Evolutionary conservation across 2,888 invertebrate genomes (phyloP), one percentile per base, ranked within the genome.

Genomic region (Hirtodrosophila duncani): DNA sequence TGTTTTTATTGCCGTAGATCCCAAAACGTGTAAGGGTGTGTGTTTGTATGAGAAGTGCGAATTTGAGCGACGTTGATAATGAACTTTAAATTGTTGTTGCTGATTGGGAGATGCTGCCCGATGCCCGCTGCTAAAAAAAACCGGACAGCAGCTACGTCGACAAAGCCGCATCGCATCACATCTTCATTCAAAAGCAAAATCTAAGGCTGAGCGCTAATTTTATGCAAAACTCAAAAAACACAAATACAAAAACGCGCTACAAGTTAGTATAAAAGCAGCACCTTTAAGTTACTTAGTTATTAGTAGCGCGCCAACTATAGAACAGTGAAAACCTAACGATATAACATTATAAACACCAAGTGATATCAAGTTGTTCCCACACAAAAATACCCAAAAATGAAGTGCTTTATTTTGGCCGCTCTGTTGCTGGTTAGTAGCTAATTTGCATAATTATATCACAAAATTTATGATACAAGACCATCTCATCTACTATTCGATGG

Each of bases 391-490:
- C 9, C 38, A 20, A 42, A 38, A 8, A 83, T 84, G 84, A 83
- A 83, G 79, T 79, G 67, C 66, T 67, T 75, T 43, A 61, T 81
- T 44, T 74, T 84, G 20, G 81, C 82, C 70, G 61, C 78, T 24
- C 58, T 83, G 37, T 42, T 83, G 67, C 71, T 83, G 83, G 83
- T 83, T 77, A 82, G 82, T 82, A 79, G 41, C 30, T 42, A 18
- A 46, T 49, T 26, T 56, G 48, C 56, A 56, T 46, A 58, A 62
- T 57, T 39, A 44, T 42, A 34, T 38, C 21, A 9, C 21, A 9
- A 26, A 50, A 48, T 57, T 61, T 61, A 61, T 43, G 33, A 50
- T 8, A n/a, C n/a, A n/a, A n/a, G n/a, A n/a, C n/a, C n/a, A n/a
- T n/a, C n/a, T n/a, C n/a, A n/a, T n/a, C n/a, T n/a, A n/a, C n/a